Evolutionary conservation across 1,140 invertebrate genomes (phyloP).

Genomic region (Prorops nasuta): DNA sequence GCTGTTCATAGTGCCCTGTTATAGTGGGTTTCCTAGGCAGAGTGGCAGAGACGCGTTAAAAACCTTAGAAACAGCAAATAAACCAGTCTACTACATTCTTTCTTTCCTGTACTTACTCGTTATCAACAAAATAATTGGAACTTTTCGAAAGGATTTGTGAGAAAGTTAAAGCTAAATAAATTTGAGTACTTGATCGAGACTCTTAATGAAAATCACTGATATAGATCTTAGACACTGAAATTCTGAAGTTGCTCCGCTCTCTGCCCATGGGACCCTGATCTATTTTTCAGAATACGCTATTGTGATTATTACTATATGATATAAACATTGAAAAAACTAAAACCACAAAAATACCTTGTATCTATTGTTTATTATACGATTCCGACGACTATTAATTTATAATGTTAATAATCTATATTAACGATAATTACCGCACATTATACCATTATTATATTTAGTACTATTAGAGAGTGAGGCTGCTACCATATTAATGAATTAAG

Average conservation of each 20-base stretch:
- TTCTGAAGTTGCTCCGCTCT: constrained; percentile 43
- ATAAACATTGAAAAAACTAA: constrained; percentile 47
- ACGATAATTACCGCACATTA: constrained; percentile 49
- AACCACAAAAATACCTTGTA: constrained; percentile 36
- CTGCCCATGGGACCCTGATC: constrained; percentile 53
- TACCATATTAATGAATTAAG: constrained; percentile 51
- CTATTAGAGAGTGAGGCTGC: constrained; percentile 51
- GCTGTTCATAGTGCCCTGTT: constrained; percentile 57
- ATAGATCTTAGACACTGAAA: too few relatives aligned
- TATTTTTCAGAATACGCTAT: constrained; percentile 59
- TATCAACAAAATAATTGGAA: too few relatives aligned
- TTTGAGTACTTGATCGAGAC: too few relatives aligned
- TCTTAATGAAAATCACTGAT: too few relatives aligned
- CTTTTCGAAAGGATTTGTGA: too few relatives aligned
- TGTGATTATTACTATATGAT: constrained; percentile 56
- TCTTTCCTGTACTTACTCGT: too few relatives aligned
- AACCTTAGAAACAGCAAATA: too few relatives aligned
- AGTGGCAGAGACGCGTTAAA: constrained; percentile 37
- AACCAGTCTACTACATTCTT: too few relatives aligned
- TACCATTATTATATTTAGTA: constrained; percentile 52
- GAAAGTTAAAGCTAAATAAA: too few relatives aligned
- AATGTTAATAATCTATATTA: constrained; percentile 45
- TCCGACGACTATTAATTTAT: constrained; percentile 38
- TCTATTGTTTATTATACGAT: constrained; percentile 40
- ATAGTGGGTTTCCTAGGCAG: constrained; percentile 54